A percentile compares a stretch with the other conserved stretches of the same genome.
Evolutionary conservation across 2,113 vertebrate species (phyloP).

Genomic region (Gopherus flavomarginatus): DNA sequence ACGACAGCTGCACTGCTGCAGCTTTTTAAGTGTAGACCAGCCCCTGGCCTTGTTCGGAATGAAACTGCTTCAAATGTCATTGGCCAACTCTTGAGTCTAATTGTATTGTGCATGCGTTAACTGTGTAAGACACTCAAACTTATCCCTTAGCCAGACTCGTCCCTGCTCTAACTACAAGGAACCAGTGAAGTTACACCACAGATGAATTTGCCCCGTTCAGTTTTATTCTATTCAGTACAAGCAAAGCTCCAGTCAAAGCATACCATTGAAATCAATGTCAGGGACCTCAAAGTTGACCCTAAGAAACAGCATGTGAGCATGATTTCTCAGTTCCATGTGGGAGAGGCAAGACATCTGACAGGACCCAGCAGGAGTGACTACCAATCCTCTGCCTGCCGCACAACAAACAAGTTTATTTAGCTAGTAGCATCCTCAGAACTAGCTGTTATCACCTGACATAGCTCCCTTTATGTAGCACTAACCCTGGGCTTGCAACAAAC

Average conservation of each 20-base stretch:
- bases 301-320: conserved; percentile 19
- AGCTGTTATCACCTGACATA: not conserved
- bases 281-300: not conserved
- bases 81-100: not conserved
- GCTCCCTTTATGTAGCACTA: fast-evolving
- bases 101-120: not conserved
- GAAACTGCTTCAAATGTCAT: not conserved
- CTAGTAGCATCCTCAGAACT: conserved; percentile 41
- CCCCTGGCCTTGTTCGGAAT: not conserved
- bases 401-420: conserved; percentile 41
- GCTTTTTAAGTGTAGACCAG: not conserved
- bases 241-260: not conserved
- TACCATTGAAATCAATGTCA: conserved; percentile 17
- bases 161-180: conserved; percentile 12
- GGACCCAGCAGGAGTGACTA: not conserved
- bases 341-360: not conserved
- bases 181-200: not conserved
- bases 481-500: conserved; percentile 27
- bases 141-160: conserved; percentile 7
- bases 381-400: not conserved
- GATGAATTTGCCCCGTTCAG: not conserved
- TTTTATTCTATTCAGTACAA: conserved; percentile 32
- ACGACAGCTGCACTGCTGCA: not conserved
- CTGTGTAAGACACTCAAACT: not conserved
- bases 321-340: not conserved